Evolutionary conservation across 2,888 invertebrate species (phyloP), one percentile per base, ranked within the genome.

Genomic region (Eupithecia tripunctaria): DNA sequence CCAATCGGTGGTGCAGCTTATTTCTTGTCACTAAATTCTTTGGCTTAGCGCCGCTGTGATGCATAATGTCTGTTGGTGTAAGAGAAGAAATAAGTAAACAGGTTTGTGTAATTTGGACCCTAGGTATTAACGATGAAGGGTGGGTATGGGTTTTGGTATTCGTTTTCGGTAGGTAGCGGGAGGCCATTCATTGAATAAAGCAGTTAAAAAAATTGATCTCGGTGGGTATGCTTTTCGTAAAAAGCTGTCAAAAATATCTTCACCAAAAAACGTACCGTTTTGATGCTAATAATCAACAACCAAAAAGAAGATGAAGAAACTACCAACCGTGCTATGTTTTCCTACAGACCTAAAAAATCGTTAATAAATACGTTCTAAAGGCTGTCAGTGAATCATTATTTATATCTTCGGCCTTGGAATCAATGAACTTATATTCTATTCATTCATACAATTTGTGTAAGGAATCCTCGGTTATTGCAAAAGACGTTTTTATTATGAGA

Each of bases 21-120:
- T 79, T 80, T 81, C 76, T 79, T 81, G 78, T 77, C 76, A 76
- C 75, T 75, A 82, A 82, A 85, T 88, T 82, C 84, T 79, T 81
- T 71, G 72, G 78, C 80, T 82, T 83, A 79, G 76, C 77, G 78
- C 77, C 70, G 81, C 78, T 75, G 81, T 82, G 81, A 82, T 82
- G 82, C 77, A 79, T 79, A 79, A 82, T 21, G 6, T 15, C 21
- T 64, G 25, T 12, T 18, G n/a, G 27, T 3, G 47, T 47, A 47
- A 47, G 47, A 47, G 27, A 62, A 32, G 62, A 62, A 62, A 62
- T 32, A 32, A 60, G 15, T 3, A 51, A 51, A 51, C 51, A 21
- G 51, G 51, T 51, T 51, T n/a, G n/a, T n/a, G 8, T 47, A 47
- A n/a, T 47, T n/a, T 47, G n/a, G 47, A n/a, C 8, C 8, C n/a